Conservation (phyloP, 2,797 vertebrate species). For the Silurus aristotelis region DNA sequence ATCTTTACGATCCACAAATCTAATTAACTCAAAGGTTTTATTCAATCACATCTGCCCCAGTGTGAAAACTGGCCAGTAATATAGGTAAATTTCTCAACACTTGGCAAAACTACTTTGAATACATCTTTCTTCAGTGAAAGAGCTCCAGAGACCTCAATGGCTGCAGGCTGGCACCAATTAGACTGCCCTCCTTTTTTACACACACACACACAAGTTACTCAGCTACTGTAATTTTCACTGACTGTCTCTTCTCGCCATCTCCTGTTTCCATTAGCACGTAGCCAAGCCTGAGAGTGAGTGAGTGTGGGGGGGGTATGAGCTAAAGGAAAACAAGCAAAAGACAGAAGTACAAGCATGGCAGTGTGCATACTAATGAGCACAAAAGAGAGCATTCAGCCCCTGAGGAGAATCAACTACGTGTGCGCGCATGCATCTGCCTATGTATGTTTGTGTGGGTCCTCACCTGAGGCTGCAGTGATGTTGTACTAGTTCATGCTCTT, state of each 20-base stretch:
- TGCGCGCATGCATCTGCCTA: slow-evolving; percentile 17
- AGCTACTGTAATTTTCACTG: slow-evolving; percentile 44
- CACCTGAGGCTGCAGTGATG: slow-evolving; percentile 14
- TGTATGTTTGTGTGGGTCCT: slow-evolving; percentile 17
- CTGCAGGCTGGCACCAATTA: slow-evolving; percentile 56
- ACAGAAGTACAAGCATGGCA: slow-evolving; percentile 47
- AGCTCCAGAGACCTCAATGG: slow-evolving; percentile 48
- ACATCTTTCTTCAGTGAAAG: slow-evolving; percentile 48
- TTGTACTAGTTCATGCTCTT: slow-evolving; percentile 22
- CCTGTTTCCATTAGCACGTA: slow-evolving; percentile 49
- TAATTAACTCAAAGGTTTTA: slow-evolving; percentile 35
- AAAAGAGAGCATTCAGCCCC: slow-evolving; percentile 43
- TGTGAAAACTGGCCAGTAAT: slow-evolving; percentile 38
- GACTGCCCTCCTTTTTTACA: slow-evolving; percentile 46
- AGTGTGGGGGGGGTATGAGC: slow-evolving; percentile 41
- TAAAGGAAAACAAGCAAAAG: slow-evolving; percentile 49
- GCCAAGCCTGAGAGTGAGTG: slow-evolving; percentile 38
- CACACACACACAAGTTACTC: slow-evolving; percentile 56
- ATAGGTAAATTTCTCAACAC: slow-evolving; percentile 36
- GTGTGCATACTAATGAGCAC: slow-evolving; percentile 51
- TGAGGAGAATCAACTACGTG: slow-evolving; percentile 30
- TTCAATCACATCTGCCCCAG: slow-evolving; percentile 40
- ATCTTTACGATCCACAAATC: slow-evolving; percentile 27
- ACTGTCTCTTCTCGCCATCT: slow-evolving; percentile 50
- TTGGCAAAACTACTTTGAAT: slow-evolving; percentile 48